phyloP scores from a whole-genome alignment of 64 coral and sea anemone species.

The Montipora sp. region DNA sequence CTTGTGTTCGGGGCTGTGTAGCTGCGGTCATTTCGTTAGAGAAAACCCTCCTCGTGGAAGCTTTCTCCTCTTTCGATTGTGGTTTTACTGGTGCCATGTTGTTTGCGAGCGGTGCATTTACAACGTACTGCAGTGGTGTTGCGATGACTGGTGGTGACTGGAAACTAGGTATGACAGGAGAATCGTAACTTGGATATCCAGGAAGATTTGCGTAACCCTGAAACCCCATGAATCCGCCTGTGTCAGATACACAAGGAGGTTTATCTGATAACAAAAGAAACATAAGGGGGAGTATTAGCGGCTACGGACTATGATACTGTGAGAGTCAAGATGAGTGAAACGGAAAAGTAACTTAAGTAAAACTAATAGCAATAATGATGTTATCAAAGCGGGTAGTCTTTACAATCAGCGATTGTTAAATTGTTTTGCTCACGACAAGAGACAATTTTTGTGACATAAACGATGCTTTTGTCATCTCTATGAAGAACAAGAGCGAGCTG shows the following conservation, averaged over 20 bases:
- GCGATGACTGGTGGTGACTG: neutral
- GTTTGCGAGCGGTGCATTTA: neutral
- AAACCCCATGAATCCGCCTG: constrained; percentile 2
- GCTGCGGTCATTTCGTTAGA: neutral
- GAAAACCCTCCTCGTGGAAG: constrained; percentile 25
- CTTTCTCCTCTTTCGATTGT: neutral
- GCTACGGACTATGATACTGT: neutral
- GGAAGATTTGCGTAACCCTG: constrained; percentile 24
- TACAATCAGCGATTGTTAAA: too few relatives aligned
- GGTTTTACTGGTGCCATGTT: neutral
- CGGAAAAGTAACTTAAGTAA: too few relatives aligned
- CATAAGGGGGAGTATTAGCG: too few relatives aligned
- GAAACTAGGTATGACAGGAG: constrained; percentile 9
- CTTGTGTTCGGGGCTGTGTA: neutral
- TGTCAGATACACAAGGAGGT: constrained; percentile 19
- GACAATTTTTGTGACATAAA: too few relatives aligned
- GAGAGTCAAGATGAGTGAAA: neutral
- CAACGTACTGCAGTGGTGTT: neutral
- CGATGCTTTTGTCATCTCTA: too few relatives aligned
- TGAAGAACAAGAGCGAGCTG: too few relatives aligned
- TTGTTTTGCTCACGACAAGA: too few relatives aligned
- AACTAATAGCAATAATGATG: too few relatives aligned
- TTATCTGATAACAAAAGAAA: neutral
- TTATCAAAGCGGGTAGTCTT: too few relatives aligned
- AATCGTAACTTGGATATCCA: constrained; percentile 18